phyloP scores from a whole-genome alignment of 2,797 vertebrate species.

The Ptychadena robeensis region DNA sequence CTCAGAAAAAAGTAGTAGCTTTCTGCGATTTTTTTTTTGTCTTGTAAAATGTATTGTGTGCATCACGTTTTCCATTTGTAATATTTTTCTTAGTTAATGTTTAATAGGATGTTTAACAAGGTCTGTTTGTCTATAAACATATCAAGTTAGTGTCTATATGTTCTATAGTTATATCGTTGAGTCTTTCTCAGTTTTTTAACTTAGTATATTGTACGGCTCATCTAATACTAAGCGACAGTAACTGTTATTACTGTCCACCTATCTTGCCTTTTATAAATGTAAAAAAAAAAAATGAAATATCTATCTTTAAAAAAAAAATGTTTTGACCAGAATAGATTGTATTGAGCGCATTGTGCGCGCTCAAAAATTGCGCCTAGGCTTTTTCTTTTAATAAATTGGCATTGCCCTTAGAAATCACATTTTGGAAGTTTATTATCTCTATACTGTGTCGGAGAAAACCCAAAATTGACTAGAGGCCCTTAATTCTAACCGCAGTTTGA shows the following conservation, averaged over 20 bases:
- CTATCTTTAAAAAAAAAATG: neutral
- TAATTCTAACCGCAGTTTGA: conserved; percentile 18
- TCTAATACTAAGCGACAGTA: neutral
- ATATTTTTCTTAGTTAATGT: conserved; percentile 75
- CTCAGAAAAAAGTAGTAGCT: conserved; percentile 87
- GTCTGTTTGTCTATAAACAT: conserved; percentile 84
- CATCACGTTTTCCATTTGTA: conserved; percentile 77
- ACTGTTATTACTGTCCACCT: neutral
- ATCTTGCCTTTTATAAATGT: neutral
- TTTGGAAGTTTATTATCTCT: conserved; percentile 17
- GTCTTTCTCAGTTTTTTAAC: conserved; percentile 75
- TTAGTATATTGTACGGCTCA: conserved; percentile 67
- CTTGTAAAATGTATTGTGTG: conserved; percentile 87
- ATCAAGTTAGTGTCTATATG: conserved; percentile 83
- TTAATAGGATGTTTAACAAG: conserved; percentile 73
- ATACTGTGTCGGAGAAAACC: conserved; percentile 26
- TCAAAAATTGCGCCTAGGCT: neutral
- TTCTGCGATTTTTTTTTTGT: conserved; percentile 77
- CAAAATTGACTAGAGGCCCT: neutral
- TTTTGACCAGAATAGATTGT: conserved; percentile 14
- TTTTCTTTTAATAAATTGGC: neutral
- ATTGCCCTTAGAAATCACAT: neutral
- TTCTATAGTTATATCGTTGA: conserved; percentile 76
- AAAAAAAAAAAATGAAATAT: neutral
- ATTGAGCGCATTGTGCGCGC: neutral